Conservation (phyloP, 2,797 vertebrate genomes). For the Nasua narica region DNA sequence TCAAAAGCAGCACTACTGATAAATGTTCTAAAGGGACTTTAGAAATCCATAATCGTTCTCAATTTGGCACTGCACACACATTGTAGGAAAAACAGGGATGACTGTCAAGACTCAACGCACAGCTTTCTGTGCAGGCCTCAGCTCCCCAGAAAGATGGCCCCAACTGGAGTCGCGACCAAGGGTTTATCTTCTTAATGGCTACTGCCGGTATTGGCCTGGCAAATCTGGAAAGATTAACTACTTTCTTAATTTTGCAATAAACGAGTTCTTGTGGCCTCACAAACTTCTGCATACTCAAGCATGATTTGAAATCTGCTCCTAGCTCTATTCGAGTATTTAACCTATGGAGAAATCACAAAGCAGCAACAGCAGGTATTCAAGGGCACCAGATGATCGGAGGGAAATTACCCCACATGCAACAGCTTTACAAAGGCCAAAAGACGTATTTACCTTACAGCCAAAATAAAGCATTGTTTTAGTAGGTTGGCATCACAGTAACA, state of each 20-base stretch:
- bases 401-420: constrained; percentile 91
- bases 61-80: not conserved
- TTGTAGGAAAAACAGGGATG: not conserved
- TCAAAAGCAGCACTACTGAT: constrained; percentile 8
- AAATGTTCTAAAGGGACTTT: constrained; percentile 25
- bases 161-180: not conserved
- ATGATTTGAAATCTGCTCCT: constrained; percentile 77
- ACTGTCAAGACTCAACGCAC: constrained; percentile 14
- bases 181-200: not conserved
- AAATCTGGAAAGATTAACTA: constrained; percentile 83
- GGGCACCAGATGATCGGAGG: constrained; percentile 89
- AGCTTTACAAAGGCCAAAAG: constrained; percentile 88
- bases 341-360: constrained; percentile 91
- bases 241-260: constrained; percentile 81
- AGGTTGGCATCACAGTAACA: constrained; percentile 85
- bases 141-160: not conserved
- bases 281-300: constrained; percentile 83
- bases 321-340: constrained; percentile 80
- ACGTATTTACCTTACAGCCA: constrained; percentile 88
- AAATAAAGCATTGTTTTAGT: constrained; percentile 85
- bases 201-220: constrained; percentile 70
- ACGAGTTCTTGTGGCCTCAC: constrained; percentile 89
- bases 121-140: constrained; percentile 38
- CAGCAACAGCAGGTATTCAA: constrained; percentile 89
- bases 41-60: constrained; percentile 26